Percentiles rank a stretch among this genome's conserved stretches.
Conservation (phyloP, 2,888 invertebrate species). For the Hemithea aestivaria region DNA sequence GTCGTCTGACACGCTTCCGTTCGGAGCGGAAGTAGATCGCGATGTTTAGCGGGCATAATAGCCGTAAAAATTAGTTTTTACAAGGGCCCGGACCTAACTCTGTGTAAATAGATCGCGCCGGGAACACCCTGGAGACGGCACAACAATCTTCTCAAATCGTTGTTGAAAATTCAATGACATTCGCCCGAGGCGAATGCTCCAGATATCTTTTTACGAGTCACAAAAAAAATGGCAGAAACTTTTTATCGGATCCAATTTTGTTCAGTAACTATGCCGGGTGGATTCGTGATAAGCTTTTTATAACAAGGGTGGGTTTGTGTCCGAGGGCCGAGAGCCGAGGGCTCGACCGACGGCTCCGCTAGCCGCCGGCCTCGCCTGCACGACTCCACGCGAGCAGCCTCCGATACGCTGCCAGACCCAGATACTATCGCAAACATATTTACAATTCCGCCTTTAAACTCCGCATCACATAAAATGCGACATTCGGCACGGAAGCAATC, state of each 20-base stretch:
- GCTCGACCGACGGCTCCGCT: background rate
- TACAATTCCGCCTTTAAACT: constrained; percentile 19
- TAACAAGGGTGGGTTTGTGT: constrained; percentile 44
- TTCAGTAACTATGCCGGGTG: constrained; percentile 56
- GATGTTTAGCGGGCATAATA: constrained; percentile 27
- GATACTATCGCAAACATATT: constrained; percentile 21
- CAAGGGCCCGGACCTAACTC: constrained; percentile 28
- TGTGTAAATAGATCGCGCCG: constrained; percentile 35
- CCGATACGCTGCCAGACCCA: constrained; percentile 24
- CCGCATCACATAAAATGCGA: constrained; percentile 21
- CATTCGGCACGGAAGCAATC: constrained; percentile 28
- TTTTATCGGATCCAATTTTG: constrained; percentile 63
- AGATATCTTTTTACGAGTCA: constrained; percentile 56
- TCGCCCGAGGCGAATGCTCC: constrained; percentile 42
- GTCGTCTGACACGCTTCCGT: constrained; percentile 7
- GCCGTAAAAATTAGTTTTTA: constrained; percentile 42
- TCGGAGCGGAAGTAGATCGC: constrained; percentile 12
- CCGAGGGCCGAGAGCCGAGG: constrained; percentile 7
- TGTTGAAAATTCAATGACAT: constrained; percentile 60
- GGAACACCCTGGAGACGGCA: constrained; percentile 33
- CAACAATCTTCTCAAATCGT: constrained; percentile 49
- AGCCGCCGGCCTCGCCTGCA: constrained; percentile 5
- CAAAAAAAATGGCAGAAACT: constrained; percentile 54
- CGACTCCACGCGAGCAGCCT: constrained; percentile 11
- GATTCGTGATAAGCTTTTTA: constrained; percentile 61